phyloP scores from a whole-genome alignment of 2,113 vertebrate species.

The Salvator merianae region DNA sequence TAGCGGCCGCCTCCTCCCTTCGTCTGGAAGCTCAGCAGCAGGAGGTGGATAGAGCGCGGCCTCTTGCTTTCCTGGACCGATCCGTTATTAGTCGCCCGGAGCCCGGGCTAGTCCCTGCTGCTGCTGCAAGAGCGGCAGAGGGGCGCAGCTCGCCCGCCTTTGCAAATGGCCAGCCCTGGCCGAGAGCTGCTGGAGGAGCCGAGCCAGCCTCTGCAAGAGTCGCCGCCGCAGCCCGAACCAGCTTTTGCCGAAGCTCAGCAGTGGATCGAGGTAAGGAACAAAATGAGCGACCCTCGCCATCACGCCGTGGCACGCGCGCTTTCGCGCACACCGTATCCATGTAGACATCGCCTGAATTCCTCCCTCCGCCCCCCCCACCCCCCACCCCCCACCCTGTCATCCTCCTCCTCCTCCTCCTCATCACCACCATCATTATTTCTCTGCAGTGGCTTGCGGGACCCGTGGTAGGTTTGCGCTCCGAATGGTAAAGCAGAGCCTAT shows the following conservation, averaged over 20 bases:
- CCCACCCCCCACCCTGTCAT: too few species aligned
- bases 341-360: too few species aligned
- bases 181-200: constrained; percentile 76
- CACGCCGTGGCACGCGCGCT: background rate
- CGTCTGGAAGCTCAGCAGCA: background rate
- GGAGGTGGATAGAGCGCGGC: constrained; percentile 17
- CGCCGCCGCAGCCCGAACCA: constrained; percentile 75
- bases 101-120: constrained; percentile 31
- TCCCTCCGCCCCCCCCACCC: too few species aligned
- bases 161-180: constrained; percentile 85
- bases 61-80: constrained; percentile 7
- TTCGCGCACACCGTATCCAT: too few species aligned
- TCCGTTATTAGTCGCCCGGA: background rate
- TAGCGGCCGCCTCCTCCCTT: constrained; percentile 26
- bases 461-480: background rate
- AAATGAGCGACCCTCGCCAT: rapidly evolving
- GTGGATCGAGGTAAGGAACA: constrained; percentile 93
- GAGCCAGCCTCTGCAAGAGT: constrained; percentile 62
- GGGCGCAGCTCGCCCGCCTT: constrained; percentile 37
- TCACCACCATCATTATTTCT: background rate
- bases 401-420: background rate
- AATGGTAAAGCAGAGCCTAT: background rate
- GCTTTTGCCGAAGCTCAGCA: constrained; percentile 89
- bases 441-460: background rate
- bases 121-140: constrained; percentile 52